Base-by-base conservation (phyloP, 1,140 invertebrate genomes). In the Ceratina calcarata region DNA sequence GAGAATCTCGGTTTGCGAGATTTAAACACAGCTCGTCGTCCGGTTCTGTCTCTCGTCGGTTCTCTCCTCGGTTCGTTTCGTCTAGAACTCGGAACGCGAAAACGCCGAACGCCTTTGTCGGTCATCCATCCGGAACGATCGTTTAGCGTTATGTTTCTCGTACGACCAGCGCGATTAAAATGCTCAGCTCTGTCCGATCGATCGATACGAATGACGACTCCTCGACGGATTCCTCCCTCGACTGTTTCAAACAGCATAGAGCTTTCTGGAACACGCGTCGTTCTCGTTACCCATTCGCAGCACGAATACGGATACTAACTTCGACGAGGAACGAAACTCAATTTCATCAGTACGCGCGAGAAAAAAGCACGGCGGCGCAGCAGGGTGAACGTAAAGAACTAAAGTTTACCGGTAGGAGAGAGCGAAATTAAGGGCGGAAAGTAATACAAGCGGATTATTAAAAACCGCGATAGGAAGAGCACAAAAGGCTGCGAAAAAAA, bases 371-470 rank as follows among this genome's bases (percentile, higher is more conserved):
- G 37, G 27, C 15, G 20, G 60, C 20, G n/a, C 16, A 24, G 32
- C 20, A 3, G 61, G 71, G 57, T 27, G 69, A 27, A 65, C 45
- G 24, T 55, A 6, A 37, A 57, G n/a, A 57, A 32, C 27, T 37
- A 24, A 65, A 66, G 49, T 65, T 32, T 51, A 65, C 24, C 13
- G 24, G 60, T 10, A 45, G 37, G 37, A 7, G 37, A 45, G 3
- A 20, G 51, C 64, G 73, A 22, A 76, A 57, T 76, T 66, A 62
- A 70, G 45, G 75, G 16, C 45, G 16, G 24, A 8, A 20, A 27
- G 51, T 55, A 70, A 70, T 61, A 61, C 57, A 15, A 16, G 4
- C 45, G 67, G 68, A 78, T 78, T 62, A 71, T 78, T 78, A 78
- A 62, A 71, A 71, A 51, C n/a, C 75, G 15, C 45, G 58, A 71